Conservation (phyloP, 2,888 invertebrate genomes). For the Lycocerus yunnanus region DNA sequence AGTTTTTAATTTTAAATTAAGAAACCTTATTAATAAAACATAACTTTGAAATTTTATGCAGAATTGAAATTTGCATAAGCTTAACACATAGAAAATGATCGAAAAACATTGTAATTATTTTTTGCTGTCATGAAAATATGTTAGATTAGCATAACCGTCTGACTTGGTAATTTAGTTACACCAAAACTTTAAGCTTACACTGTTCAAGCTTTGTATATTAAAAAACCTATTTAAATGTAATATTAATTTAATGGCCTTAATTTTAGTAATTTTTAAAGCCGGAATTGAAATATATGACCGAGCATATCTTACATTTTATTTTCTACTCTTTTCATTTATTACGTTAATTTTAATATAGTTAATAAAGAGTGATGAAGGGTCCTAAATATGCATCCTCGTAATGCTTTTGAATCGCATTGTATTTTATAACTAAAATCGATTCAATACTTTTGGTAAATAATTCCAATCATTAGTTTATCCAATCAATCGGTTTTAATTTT, state of each 20-base stretch:
- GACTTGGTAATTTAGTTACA: background rate
- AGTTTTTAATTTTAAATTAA: background rate
- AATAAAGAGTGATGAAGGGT: background rate
- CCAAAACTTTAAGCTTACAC: background rate
- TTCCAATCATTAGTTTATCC: too few relatives aligned
- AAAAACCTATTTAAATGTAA: background rate
- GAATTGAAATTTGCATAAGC: background rate
- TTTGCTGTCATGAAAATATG: background rate
- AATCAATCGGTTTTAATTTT: too few relatives aligned
- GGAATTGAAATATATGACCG: background rate
- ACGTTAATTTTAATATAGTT: background rate
- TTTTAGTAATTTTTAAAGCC: background rate
- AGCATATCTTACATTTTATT: background rate
- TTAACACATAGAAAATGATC: background rate
- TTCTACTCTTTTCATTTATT: background rate
- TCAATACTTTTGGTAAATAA: too few relatives aligned
- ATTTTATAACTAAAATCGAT: too few relatives aligned
- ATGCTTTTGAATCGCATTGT: too few relatives aligned
- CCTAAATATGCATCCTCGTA: background rate
- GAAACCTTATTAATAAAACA: background rate
- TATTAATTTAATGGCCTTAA: background rate
- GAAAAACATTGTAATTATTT: background rate
- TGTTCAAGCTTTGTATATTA: background rate
- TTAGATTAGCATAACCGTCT: background rate
- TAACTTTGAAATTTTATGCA: background rate